Evolutionary conservation across 2,113 vertebrate species (phyloP), one percentile per base, ranked within the genome.

Genomic region (Myocastor coypus): DNA sequence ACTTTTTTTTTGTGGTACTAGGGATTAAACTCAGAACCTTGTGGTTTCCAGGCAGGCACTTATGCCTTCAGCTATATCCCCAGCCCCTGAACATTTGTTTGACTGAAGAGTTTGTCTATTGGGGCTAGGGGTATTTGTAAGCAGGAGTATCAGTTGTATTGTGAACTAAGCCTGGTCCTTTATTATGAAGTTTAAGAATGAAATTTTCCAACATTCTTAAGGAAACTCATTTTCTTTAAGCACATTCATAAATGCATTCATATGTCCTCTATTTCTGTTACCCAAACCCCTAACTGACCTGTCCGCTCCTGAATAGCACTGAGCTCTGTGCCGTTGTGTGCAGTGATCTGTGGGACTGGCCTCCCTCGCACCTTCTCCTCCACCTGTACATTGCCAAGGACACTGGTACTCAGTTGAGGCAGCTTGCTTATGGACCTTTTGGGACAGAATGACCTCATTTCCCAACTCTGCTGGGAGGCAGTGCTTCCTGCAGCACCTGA

Each of bases 221-320:
- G 40, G 87, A 88, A 93, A 77, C 77, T 93, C 52, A 7, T 86
- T 92, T 83, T 89, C 66, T 96, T 88, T 94, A 7, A 89, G 22
- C 81, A 86, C 14, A 75, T 64, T 92, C 20, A 90, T 52, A 83
- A 13, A 73, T 78, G 80, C 61, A 46, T 83, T 85, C 66, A 59
- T 68, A 81, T n/a, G 71, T 42, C 26, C 34, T 92, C 46, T 75
- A 34, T 77, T 85, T 50, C 37, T 96, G 71, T 69, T 57, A 85
- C n/a, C 85, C 34, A 2, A 59, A 86, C 59, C 71, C 63, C 32
- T 42, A 40, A 37, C 69, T 34, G 42, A 52, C 63, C 57, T 77
- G 0, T 66, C 52, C 83, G 63, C 84, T 89, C 90, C 46, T 24
- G 16, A 77, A 42, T 32, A 14, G 19, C 14, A 80, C 19, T 34